Percentiles rank a stretch among this genome's conserved stretches.
These are phyloP conservation scores for Nesidiocoris tenuis DNA, from an alignment of 2,888 invertebrate species.

Conservation along the genomic window DNA sequence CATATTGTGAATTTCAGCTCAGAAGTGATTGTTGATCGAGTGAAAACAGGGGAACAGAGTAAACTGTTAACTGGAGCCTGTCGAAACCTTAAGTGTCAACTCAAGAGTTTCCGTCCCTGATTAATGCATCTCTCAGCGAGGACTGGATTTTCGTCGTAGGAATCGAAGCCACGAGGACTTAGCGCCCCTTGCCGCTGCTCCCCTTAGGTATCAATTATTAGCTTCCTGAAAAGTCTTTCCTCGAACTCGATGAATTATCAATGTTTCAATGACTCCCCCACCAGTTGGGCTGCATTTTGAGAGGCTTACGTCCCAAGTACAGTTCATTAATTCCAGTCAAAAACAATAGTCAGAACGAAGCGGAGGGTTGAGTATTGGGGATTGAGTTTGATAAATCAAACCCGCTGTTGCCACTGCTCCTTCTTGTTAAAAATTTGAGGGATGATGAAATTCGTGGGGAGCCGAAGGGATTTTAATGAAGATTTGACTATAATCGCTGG, in stretches of 20 bases:
- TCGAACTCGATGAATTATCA: constrained; percentile 37
- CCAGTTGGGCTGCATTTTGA: neutral
- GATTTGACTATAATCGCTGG: too few relatives aligned
- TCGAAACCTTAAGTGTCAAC: constrained; percentile 27
- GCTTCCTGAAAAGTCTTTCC: constrained; percentile 18
- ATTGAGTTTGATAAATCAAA: constrained; percentile 17
- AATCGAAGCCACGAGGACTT: neutral
- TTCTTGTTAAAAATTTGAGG: neutral
- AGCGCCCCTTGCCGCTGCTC: neutral
- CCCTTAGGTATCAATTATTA: constrained; percentile 30
- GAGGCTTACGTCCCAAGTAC: neutral
- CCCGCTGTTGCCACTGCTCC: neutral
- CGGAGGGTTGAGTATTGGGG: neutral
- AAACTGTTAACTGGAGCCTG: neutral
- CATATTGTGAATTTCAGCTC: too few relatives aligned
- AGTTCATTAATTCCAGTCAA: constrained; percentile 33
- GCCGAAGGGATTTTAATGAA: constrained; percentile 12
- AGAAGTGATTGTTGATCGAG: constrained; percentile 31
- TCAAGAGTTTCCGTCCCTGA: constrained; percentile 27
- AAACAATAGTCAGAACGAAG: constrained; percentile 17
- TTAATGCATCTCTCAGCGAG: constrained; percentile 26
- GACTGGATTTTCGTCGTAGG: neutral
- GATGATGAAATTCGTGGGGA: neutral
- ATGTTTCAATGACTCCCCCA: constrained; percentile 25
- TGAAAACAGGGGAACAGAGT: neutral